Base-by-base conservation (phyloP, 2,113 vertebrate species). In the Euleptes europaea region DNA sequence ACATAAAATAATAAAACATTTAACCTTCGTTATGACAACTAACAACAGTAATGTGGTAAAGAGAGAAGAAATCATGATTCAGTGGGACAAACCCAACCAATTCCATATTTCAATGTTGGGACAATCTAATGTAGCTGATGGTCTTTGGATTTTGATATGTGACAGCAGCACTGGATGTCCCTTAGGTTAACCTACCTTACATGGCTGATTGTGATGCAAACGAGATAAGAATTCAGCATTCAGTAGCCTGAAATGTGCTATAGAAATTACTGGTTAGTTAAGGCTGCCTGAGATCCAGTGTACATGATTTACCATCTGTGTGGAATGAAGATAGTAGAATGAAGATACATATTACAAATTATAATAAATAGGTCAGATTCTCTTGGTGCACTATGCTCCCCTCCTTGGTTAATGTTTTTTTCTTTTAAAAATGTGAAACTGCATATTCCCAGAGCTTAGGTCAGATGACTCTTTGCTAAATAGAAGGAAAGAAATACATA, bases 291-390 rank as follows among this genome's bases (percentile, higher is more conserved):
- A 66, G 28, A 80, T 12, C 19, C 9, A 42, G 17, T 19, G 86
- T 82, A 38, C 28, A 0, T 75, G 88, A 67, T 70, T 86, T 73
- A 80, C 89, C 80, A 77, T 80, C 66, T 90, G 14, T 83, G 74
- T 89, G 49, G 78, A 74, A 78, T 79, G n/a, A 44, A 40, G 84
- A 60, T 42, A 87, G 49, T 13, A 57, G 54, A 57, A 57, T 57
- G 54, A 89, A 60, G 65, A 87, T 80, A 28, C 42, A 17, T 54
- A n/a, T 84, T 89, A 77, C 76, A 89, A 90, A 87, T 54, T n/a
- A 80, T 49, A 85, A 1, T 73, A 81, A 90, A 75, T 78, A 44
- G 78, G 85, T 85, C 86, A 88, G 76, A 93, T 67, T 40, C 3
- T 84, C 23, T 86, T 84, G 75, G 6, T 89, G 1, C 69, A 80